Evolutionary conservation across 2,797 vertebrate species (phyloP).

Genomic region (Coregonus ussuriensis): DNA sequence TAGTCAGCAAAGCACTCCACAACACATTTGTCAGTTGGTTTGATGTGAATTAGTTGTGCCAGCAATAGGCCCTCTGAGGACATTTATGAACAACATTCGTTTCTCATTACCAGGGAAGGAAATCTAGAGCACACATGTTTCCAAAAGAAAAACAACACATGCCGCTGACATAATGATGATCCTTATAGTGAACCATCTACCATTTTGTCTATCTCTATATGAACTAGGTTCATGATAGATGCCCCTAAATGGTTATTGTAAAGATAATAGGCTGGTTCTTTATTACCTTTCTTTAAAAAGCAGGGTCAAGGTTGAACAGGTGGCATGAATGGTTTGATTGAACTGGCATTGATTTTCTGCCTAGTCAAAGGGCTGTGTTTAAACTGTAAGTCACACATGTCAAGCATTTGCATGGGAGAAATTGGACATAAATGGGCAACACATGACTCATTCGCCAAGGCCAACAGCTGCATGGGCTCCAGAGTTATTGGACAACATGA

Average conservation of each 20-base stretch:
- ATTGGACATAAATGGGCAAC: slow-evolving; percentile 73
- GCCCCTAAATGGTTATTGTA: slow-evolving; percentile 34
- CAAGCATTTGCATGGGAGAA: slow-evolving; percentile 71
- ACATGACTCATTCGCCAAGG: slow-evolving; percentile 67
- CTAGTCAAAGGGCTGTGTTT: slow-evolving; percentile 46
- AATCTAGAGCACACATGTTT: neutral
- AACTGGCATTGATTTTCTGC: slow-evolving; percentile 44
- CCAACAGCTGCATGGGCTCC: slow-evolving; percentile 71
- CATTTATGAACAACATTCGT: slow-evolving; percentile 19
- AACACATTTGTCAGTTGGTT: neutral
- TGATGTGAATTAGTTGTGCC: neutral
- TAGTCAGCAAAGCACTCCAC: neutral
- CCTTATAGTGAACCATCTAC: neutral
- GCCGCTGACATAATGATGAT: neutral
- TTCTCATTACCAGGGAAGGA: neutral
- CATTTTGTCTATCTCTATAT: neutral
- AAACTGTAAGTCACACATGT: slow-evolving; percentile 68
- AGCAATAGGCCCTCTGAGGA: neutral
- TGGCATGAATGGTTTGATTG: slow-evolving; percentile 53
- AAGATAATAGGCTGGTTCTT: slow-evolving; percentile 34
- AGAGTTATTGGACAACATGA: slow-evolving; percentile 74
- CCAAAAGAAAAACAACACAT: neutral
- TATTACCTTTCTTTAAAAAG: slow-evolving; percentile 50
- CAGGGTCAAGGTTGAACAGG: slow-evolving; percentile 59
- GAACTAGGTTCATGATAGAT: neutral